Evolutionary conservation across 2,797 vertebrate genomes (phyloP), one percentile per base, ranked within the genome.

Genomic region (Garrulus glandarius): DNA sequence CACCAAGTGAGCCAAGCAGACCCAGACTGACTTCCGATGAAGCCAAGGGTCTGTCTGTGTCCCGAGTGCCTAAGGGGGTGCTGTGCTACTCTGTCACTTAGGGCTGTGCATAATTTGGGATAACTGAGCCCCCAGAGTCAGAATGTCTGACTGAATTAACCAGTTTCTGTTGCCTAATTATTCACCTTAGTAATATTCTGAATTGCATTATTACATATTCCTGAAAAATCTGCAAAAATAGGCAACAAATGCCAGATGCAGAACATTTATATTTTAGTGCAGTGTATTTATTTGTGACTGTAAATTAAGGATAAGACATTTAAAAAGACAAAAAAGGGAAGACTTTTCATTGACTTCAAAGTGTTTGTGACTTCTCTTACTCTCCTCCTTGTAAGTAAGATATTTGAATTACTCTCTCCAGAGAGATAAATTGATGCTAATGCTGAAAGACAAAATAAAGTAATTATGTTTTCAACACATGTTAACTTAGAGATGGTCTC

Each of bases 361-460:
- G 3, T 55, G 11, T 26, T 61, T 0, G 3, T 84, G 29, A 36
- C 27, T 75, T 61, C 11, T 75, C 9, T 39, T 70, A 63, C 22
- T 68, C 10, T 49, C 16, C 13, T 74, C 3, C 17, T 56, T 69
- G 6, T 24, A 70, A 83, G 23, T 21, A 68, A 79, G 52, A 69
- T 32, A 44, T 44, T 69, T 47, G 10, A 43, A 6, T 77, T 94
- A 46, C 22, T 93, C 12, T 87, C 81, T 84, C 49, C 34, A 52
- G 78, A 84, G 65, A 72, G 9, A 74, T 13, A 79, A 84, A 82
- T 39, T 56, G 52, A 87, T 87, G 24, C 4, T 57, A 89, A 92
- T 81, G 32, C 22, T 90, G 39, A 83, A 87, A 92, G n/a, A 65
- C 34, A 87, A 85, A 95, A 93, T 68, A 83, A 77, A 87, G 36